Conservation (phyloP, 53 echinoderm and acorn worm genomes). For the Henricia sp. region DNA sequence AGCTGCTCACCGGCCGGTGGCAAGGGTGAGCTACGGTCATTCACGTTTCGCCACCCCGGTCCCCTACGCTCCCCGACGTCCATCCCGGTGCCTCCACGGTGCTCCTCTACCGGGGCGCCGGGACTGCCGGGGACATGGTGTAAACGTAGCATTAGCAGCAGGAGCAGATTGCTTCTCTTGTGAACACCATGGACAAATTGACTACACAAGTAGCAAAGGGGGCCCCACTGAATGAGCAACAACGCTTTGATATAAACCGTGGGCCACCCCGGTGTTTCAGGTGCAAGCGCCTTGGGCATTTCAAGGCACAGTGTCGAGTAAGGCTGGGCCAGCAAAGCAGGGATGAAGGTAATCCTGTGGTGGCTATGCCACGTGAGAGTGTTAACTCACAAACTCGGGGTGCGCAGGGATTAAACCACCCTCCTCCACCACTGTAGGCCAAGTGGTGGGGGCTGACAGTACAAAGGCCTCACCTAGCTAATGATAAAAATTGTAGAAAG, state of each 20-base stretch:
- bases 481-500: background rate
- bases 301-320: background rate
- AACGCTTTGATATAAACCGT: background rate
- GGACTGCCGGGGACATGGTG: too few relatives aligned
- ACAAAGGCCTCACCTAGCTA: conserved; percentile 23
- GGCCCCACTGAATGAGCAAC: background rate
- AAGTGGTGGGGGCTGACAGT: background rate
- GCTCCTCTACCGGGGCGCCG: too few relatives aligned
- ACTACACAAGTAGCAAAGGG: background rate
- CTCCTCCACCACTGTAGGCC: conserved; percentile 18
- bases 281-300: conserved; percentile 2
- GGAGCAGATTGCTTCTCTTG: background rate
- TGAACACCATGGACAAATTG: background rate
- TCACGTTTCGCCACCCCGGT: too few relatives aligned
- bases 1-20: too few relatives aligned
- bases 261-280: background rate
- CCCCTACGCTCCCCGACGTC: too few relatives aligned
- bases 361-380: too few relatives aligned
- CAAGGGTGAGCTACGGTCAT: too few relatives aligned
- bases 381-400: background rate
- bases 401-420: conserved; percentile 1
- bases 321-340: background rate
- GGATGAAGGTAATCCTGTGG: background rate
- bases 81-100: too few relatives aligned
- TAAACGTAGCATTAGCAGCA: too few relatives aligned